Base-by-base conservation (phyloP, 2,113 vertebrate genomes). In the Scortum barcoo region DNA sequence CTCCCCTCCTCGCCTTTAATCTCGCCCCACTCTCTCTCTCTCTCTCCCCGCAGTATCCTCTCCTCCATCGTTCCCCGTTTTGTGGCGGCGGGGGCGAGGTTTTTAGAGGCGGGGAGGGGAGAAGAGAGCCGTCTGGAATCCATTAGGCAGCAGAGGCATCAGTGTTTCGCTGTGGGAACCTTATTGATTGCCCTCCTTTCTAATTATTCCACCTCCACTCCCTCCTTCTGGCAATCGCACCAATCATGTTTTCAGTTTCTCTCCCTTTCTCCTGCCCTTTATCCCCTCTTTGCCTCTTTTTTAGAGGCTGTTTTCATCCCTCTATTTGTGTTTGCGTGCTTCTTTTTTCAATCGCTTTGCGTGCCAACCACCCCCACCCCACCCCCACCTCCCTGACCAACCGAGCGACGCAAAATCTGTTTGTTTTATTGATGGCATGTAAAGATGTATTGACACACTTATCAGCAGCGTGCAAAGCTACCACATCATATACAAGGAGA, bases 111-210 rank as follows among this genome's bases (percentile, higher is more conserved):
- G 70, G 73, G 24, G 36, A 26, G 56, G 56, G 46, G 70, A 42
- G 75, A 38, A 33, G 85, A 78, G 87, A 92, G 84, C 75, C 69
- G 85, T 88, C 91, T 94, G 91, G 91, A 94, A 94, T 95, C 93
- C 93, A 95, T 95, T 95, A 95, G 91, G 85, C 85, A 70, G 89
- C 80, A 54, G 88, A 91, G 89, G 89, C 93, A 91, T 93, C 93
- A 84, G 81, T 70, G 91, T 91, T 94, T 89, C 89, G 86, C 94
- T 95, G 93, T 95, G 95, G 94, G 94, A 95, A 95, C 94, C 94
- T 88, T 95, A 95, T 95, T 94, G 94, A 95, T 95, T 88, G 91
- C 88, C 90, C 91, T 89, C 82, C 90, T 93, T 94, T 94, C 66
- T 94, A 92, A 94, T 93, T 93, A 94, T 92, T 93, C 91, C 84